These are phyloP conservation scores for Cichladusa arquata DNA, from an alignment of 2,113 vertebrate genomes.

Conservation along the genomic window DNA sequence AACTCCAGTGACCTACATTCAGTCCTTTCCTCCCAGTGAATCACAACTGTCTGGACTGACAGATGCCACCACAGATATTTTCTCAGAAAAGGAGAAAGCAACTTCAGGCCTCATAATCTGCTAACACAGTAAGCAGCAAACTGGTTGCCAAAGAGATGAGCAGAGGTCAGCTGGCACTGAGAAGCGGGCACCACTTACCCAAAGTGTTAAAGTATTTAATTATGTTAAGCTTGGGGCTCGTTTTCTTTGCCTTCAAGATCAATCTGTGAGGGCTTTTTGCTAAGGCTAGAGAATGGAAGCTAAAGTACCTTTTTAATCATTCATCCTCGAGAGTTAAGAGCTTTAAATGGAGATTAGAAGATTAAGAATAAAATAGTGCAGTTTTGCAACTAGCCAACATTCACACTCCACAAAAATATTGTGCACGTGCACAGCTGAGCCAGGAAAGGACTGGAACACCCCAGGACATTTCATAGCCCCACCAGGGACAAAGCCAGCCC, in stretches of 20 bases:
- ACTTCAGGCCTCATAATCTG: not conserved
- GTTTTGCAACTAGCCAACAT: not conserved
- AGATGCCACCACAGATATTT: conserved; percentile 9
- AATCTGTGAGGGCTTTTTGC: not conserved
- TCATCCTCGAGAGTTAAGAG: not conserved
- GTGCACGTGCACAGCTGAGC: not conserved
- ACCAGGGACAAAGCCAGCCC: not conserved
- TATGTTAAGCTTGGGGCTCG: not conserved
- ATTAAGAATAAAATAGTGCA: not conserved
- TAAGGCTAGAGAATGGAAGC: not conserved
- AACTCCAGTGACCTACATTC: conserved; percentile 43
- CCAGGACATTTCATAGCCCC: not conserved
- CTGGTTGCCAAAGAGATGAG: not conserved
- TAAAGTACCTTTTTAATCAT: conserved; percentile 10
- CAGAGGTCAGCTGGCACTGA: not conserved
- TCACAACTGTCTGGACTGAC: conserved; percentile 28
- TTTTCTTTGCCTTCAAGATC: conserved; percentile 7
- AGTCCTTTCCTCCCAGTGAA: not conserved
- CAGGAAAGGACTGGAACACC: not conserved
- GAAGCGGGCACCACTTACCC: not conserved
- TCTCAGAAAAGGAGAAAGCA: not conserved
- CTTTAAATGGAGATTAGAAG: not conserved
- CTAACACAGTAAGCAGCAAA: not conserved
- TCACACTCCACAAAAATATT: not conserved
- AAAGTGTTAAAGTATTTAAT: not conserved